These are phyloP conservation scores for Strix uralensis DNA, from an alignment of 2,113 vertebrate genomes.

Conservation along the genomic window DNA sequence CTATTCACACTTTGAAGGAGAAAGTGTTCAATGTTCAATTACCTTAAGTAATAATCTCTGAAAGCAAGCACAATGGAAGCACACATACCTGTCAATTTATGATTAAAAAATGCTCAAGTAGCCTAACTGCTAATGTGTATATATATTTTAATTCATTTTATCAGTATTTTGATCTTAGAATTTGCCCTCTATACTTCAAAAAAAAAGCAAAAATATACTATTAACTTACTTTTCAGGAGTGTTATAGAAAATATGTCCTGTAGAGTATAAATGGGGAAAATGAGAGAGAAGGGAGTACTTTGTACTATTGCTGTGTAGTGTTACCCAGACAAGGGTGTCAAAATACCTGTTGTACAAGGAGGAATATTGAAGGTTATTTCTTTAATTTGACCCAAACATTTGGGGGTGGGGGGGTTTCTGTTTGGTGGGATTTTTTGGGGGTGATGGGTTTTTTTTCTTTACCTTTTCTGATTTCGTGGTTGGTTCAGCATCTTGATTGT, in stretches of 20 bases:
- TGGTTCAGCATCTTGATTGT: neutral
- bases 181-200: neutral
- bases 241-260: neutral
- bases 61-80: neutral
- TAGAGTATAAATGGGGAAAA: neutral
- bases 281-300: neutral
- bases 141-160: neutral
- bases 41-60: neutral
- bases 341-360: neutral
- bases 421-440: neutral
- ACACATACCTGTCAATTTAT: neutral
- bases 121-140: neutral
- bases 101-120: neutral
- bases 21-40: neutral
- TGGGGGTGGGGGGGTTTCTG: fast-evolving
- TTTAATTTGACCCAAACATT: neutral
- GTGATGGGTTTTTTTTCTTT: fast-evolving
- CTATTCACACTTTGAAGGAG: neutral
- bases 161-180: neutral
- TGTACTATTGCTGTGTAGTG: neutral
- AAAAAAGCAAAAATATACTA: neutral
- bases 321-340: neutral
- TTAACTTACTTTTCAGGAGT: neutral
- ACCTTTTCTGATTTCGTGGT: fast-evolving
- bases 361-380: neutral